Evolutionary conservation across 2,113 vertebrate genomes (phyloP).

Genomic region (Melanerpes aurifrons): DNA sequence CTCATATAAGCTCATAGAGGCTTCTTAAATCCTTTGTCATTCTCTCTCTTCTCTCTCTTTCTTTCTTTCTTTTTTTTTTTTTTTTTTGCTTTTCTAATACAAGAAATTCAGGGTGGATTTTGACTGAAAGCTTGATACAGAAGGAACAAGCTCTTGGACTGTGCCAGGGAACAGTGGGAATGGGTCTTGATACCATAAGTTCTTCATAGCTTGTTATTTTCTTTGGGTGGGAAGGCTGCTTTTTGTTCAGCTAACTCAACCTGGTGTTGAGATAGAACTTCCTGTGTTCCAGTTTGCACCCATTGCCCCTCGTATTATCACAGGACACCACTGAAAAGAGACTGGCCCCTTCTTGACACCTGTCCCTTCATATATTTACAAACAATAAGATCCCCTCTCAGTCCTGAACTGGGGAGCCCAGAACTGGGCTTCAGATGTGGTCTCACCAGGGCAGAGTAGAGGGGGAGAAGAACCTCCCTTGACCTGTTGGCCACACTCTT

Average conservation of each 20-base stretch:
- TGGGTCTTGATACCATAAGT: constrained; percentile 10
- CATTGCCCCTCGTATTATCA: too few relatives aligned
- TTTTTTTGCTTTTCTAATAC: not conserved
- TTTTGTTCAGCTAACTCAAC: not conserved
- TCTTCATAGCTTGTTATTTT: not conserved
- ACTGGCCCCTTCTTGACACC: too few relatives aligned
- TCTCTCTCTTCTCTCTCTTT: not conserved
- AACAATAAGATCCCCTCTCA: too few relatives aligned
- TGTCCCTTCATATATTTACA: too few relatives aligned
- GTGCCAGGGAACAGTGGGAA: not conserved
- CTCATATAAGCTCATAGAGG: not conserved
- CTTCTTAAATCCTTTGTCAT: not conserved
- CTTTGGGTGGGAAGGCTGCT: not conserved
- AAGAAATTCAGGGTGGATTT: constrained; percentile 13
- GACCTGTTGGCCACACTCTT: too few relatives aligned
- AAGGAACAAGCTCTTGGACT: not conserved
- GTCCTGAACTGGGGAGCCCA: too few relatives aligned
- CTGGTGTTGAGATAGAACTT: too few relatives aligned
- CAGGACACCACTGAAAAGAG: too few relatives aligned
- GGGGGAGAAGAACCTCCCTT: too few relatives aligned
- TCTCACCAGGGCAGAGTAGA: too few relatives aligned
- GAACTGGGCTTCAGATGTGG: too few relatives aligned
- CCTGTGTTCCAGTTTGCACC: too few relatives aligned
- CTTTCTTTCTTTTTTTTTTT: not conserved
- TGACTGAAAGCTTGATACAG: constrained; percentile 14